These are phyloP conservation scores for Rhamphomyia laevipes DNA, from an alignment of 2,888 invertebrate species.

Conservation along the genomic window DNA sequence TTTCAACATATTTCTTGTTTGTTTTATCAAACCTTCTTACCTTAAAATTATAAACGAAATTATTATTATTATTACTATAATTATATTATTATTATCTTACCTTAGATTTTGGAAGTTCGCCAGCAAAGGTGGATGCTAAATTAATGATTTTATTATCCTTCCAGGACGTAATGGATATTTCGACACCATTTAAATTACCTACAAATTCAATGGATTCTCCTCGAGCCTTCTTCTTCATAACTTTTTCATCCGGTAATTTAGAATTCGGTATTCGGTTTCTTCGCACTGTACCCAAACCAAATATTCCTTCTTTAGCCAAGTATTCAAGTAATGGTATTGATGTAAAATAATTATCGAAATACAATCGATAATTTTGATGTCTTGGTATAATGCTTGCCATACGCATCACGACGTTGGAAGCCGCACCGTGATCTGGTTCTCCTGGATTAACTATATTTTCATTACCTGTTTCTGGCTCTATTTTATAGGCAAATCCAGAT, in stretches of 20 bases:
- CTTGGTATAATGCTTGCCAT: not conserved
- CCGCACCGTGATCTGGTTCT: too few species aligned
- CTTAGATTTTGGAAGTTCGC: constrained; percentile 18
- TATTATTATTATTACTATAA: too few species aligned
- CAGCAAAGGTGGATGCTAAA: constrained; percentile 24
- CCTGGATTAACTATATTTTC: too few species aligned
- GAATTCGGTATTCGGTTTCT: constrained; percentile 23
- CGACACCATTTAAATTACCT: constrained; percentile 16
- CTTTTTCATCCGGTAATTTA: constrained; percentile 17
- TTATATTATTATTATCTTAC: too few species aligned
- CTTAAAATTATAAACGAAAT: too few species aligned
- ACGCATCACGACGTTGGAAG: too few species aligned
- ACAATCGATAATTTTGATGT: constrained; percentile 13
- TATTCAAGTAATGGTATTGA: constrained; percentile 17
- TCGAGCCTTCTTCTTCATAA: constrained; percentile 18
- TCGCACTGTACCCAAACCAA: constrained; percentile 19
- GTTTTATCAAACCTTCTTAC: constrained; percentile 9
- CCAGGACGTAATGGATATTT: constrained; percentile 22
- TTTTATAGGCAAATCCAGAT: too few species aligned
- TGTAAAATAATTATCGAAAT: constrained; percentile 16
- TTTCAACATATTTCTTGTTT: constrained; percentile 17
- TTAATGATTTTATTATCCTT: constrained; percentile 28
- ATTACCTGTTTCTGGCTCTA: too few species aligned
- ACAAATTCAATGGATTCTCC: constrained; percentile 18
- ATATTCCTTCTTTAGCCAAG: constrained; percentile 22